A percentile compares a stretch with the other conserved stretches of the same genome.
phyloP scores from a whole-genome alignment of 2,888 invertebrate genomes.

The Tanypteryx hageni region DNA sequence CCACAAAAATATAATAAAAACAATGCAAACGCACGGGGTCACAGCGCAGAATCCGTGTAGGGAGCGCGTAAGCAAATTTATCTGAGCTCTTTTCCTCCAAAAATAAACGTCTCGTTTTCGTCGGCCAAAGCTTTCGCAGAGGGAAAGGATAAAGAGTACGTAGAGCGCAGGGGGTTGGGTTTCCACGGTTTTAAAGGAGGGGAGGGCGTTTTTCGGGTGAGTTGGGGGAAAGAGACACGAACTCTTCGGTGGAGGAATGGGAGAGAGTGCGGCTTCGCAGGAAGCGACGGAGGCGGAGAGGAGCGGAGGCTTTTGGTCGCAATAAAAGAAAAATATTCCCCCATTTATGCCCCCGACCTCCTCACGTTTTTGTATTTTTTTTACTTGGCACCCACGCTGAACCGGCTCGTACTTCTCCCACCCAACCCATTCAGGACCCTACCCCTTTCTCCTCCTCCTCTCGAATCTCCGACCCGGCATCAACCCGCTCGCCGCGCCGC shows the following conservation, averaged over 20 bases:
- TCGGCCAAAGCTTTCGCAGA: too few species aligned
- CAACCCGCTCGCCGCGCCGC: not conserved
- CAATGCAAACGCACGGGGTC: too few species aligned
- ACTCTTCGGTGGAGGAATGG: not conserved
- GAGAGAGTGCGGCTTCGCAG: not conserved
- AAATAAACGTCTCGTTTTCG: too few species aligned
- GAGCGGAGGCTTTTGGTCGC: not conserved
- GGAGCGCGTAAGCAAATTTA: too few species aligned
- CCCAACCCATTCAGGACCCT: not conserved
- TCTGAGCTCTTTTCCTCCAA: too few species aligned
- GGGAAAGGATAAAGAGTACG: too few species aligned
- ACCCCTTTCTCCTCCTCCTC: not conserved
- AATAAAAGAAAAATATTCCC: conserved; percentile 57
- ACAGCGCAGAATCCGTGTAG: too few species aligned
- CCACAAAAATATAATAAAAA: too few species aligned
- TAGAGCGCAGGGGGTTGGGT: too few species aligned
- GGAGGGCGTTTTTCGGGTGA: not conserved
- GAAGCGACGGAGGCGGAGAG: not conserved
- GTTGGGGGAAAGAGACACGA: not conserved
- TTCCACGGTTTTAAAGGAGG: not conserved
- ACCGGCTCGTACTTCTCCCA: not conserved
- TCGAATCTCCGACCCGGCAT: not conserved
- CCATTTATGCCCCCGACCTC: conserved; percentile 51
- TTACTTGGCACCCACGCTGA: conserved; percentile 47
- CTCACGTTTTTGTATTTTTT: conserved; percentile 31